phyloP scores from a whole-genome alignment of 2,113 vertebrate species.

The Syngnathoides biaculeatus region DNA sequence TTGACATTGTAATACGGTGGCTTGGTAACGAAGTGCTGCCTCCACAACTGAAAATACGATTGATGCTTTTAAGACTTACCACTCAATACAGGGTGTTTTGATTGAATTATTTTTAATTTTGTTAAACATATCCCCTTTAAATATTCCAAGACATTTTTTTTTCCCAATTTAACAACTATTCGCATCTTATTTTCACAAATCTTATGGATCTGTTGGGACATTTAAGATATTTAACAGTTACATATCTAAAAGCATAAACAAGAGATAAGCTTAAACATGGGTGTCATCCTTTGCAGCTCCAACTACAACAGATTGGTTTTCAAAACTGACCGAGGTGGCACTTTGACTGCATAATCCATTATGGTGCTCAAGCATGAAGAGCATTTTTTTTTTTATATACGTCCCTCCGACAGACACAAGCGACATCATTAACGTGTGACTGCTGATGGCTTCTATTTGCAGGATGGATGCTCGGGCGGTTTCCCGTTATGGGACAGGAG shows the following conservation, averaged over 20 bases:
- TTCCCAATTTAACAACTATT: neutral
- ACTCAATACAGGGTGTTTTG: neutral
- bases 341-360: slow-evolving; percentile 37
- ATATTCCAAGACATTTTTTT: neutral
- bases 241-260: slow-evolving; percentile 1
- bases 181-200: neutral
- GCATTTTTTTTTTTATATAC: slow-evolving; percentile 22
- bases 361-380: slow-evolving; percentile 20
- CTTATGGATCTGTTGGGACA: neutral
- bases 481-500: slow-evolving; percentile 13
- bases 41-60: too few species aligned
- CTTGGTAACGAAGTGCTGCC: too few species aligned
- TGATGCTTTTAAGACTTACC: too few species aligned
- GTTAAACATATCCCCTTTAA: neutral
- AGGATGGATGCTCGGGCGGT: slow-evolving; percentile 24
- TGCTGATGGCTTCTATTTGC: slow-evolving; percentile 54
- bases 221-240: neutral
- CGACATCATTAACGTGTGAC: slow-evolving; percentile 25
- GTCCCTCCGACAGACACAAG: slow-evolving; percentile 15
- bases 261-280: slow-evolving; percentile 11
- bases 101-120: neutral
- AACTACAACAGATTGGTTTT: slow-evolving; percentile 31
- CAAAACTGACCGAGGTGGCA: slow-evolving; percentile 4
- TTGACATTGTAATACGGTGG: too few species aligned
- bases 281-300: slow-evolving; percentile 19